Base-by-base conservation (phyloP, 2,888 invertebrate genomes). In the Dasysyrphus tricinctus region DNA sequence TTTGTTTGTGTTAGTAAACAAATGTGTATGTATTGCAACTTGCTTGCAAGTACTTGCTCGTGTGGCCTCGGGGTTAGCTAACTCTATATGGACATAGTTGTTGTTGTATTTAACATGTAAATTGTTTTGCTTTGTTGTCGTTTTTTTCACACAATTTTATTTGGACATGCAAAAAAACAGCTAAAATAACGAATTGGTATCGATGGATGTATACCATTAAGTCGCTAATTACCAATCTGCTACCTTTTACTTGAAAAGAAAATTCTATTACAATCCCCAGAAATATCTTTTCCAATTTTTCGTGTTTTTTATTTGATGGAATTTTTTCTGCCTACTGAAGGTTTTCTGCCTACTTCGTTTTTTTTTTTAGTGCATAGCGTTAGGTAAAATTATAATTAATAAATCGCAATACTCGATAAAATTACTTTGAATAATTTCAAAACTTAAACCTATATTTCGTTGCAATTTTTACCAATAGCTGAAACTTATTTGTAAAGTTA, bases 331-430 rank as follows among this genome's bases (percentile, higher is more conserved):
- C n/a, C n/a, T n/a, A n/a, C n/a, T n/a, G n/a, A 54, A 4, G 54
- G 51, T 63, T 75, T 37, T 11, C 5, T 7, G 34, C 34, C 19
- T 49, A 5, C n/a, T 39, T n/a, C 14, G 24, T n/a, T 29, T 39
- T 49, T 51, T 39, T 80, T 80, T 85, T 85, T 39, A 12, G 73
- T 85, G 85, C 85, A 85, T 85, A 85, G 77, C 80, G 81, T 69
- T 77, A 81, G 85, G 81, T 80, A 77, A 85, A 85, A 54, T 47
- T 63, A 34, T 14, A 54, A 56, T 29, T 29, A n/a, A n/a, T n/a
- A 61, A 67, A 61, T 29, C 54, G 7, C 51, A 75, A n/a, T 69
- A 56, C 69, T 47, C 67, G 16, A 49, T 59, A 19, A n/a, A 54
- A 51, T 6, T 29, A 14, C 6, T 2, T 77, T 67, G n/a, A 61